These are phyloP conservation scores for Rynchops niger DNA, from an alignment of 2,113 vertebrate genomes.

Conservation along the genomic window DNA sequence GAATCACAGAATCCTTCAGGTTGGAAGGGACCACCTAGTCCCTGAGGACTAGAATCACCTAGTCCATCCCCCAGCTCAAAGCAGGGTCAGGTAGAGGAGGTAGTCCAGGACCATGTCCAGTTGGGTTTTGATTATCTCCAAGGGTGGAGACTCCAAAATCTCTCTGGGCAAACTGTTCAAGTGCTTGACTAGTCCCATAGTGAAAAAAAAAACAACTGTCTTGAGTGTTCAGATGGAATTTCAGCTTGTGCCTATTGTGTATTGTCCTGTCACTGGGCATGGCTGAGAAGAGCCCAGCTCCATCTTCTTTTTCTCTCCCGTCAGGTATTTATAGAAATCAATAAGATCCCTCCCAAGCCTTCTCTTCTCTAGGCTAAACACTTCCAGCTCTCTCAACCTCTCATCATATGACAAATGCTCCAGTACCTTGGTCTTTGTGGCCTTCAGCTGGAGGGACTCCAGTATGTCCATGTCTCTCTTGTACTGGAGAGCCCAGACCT, in stretches of 20 bases:
- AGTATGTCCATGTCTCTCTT: not conserved
- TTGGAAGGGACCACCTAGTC: not conserved
- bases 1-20: not conserved
- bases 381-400: not conserved
- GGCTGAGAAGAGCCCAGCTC: not conserved
- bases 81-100: not conserved
- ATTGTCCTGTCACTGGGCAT: not conserved
- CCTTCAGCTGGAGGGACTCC: not conserved
- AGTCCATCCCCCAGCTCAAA: not conserved
- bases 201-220: accelerated
- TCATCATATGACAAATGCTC: not conserved
- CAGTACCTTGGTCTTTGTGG: not conserved
- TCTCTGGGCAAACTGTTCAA: not conserved
- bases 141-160: not conserved
- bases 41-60: not conserved
- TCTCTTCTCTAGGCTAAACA: not conserved
- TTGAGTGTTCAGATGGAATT: not conserved
- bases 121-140: not conserved
- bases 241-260: not conserved
- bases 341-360: not conserved
- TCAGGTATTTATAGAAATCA: not conserved
- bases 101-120: not conserved
- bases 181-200: not conserved
- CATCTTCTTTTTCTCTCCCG: not conserved
- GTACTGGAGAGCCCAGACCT: not conserved